These are phyloP conservation scores for Leistus spinibarbis DNA, from an alignment of 2,888 invertebrate species.

Conservation along the genomic window DNA sequence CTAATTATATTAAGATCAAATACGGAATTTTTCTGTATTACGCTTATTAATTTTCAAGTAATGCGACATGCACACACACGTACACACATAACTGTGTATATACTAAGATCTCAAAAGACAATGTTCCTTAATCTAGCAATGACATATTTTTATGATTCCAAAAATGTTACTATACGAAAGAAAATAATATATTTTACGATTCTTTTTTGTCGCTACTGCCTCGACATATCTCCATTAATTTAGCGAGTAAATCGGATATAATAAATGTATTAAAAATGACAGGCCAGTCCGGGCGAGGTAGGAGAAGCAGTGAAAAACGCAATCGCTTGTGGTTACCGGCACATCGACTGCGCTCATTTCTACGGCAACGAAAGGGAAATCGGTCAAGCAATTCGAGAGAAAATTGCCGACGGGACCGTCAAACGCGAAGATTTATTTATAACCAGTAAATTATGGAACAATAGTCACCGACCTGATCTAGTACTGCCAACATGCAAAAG, in stretches of 20 bases:
- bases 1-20: too few relatives aligned
- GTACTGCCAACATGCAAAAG: conserved; percentile 60
- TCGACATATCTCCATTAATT: too few relatives aligned
- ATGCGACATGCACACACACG: too few relatives aligned
- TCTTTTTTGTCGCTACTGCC: too few relatives aligned
- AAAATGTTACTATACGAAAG: too few relatives aligned
- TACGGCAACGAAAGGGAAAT: conserved; percentile 54
- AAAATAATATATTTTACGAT: too few relatives aligned
- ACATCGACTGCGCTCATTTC: conserved; percentile 55
- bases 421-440: conserved; percentile 57
- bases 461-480: conserved; percentile 60
- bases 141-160: too few relatives aligned
- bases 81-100: too few relatives aligned
- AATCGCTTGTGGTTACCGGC: conserved; percentile 58
- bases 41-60: too few relatives aligned
- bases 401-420: conserved; percentile 55
- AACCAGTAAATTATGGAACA: conserved; percentile 64
- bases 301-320: conserved; percentile 51
- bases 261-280: conserved; percentile 29
- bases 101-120: too few relatives aligned
- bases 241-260: neutral
- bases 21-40: too few relatives aligned
- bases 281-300: conserved; percentile 55
- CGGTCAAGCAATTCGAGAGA: conserved; percentile 53
- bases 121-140: too few relatives aligned